phyloP scores from a whole-genome alignment of 2,888 invertebrate species.

The Cinara cedri region DNA sequence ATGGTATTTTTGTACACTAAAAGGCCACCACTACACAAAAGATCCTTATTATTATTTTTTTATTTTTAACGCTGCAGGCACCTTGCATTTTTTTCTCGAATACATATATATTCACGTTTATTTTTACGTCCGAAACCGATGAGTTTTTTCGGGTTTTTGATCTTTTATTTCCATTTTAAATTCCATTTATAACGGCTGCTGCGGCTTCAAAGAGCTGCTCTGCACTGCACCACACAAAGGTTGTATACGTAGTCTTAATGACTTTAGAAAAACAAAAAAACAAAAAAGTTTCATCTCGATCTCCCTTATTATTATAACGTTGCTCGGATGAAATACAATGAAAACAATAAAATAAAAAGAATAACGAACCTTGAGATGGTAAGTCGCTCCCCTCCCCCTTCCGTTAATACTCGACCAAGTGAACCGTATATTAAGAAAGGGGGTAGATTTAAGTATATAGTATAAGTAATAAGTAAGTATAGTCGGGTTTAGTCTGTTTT shows the following conservation, averaged over 20 bases:
- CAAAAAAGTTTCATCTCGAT: slow-evolving; percentile 39
- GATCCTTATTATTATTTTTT: slow-evolving; percentile 11
- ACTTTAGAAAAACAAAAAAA: slow-evolving; percentile 35
- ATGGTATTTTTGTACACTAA: slow-evolving; percentile 38
- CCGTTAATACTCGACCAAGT: slow-evolving; percentile 10
- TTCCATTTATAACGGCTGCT: slow-evolving; percentile 53
- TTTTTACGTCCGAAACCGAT: slow-evolving; percentile 34
- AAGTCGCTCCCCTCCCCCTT: not conserved
- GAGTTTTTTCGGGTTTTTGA: slow-evolving; percentile 20
- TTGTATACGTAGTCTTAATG: slow-evolving; percentile 45
- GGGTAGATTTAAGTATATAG: not conserved
- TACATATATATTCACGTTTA: slow-evolving; percentile 2
- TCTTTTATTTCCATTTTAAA: slow-evolving; percentile 49
- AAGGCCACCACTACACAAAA: slow-evolving; percentile 43
- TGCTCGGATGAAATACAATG: not conserved
- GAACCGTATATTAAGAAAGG: slow-evolving; percentile 3
- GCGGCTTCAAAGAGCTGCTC: slow-evolving; percentile 47
- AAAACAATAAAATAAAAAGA: slow-evolving; percentile 21
- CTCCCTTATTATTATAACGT: slow-evolving; percentile 3
- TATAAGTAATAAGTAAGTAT: not conserved
- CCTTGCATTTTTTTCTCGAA: slow-evolving; percentile 26
- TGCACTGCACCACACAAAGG: not conserved
- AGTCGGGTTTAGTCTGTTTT: not conserved
- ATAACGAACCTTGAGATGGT: slow-evolving; percentile 5
- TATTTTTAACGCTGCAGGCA: slow-evolving; percentile 17